phyloP scores from a whole-genome alignment of 2,888 invertebrate species.

The Megamerina dolium region DNA sequence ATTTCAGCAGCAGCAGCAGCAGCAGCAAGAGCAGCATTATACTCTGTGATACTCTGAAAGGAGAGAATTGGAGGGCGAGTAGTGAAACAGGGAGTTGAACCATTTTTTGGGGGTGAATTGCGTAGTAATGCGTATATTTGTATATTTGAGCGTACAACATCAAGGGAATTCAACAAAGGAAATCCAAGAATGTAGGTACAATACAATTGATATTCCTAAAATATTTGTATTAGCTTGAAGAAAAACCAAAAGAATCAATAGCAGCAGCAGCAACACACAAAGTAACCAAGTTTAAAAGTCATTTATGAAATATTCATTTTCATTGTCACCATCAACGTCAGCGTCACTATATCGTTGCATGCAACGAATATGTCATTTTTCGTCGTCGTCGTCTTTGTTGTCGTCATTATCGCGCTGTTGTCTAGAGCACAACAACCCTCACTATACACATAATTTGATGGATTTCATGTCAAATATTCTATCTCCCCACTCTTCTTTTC shows the following conservation, averaged over 20 bases:
- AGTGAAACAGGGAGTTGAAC: slow-evolving; percentile 10
- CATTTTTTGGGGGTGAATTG: slow-evolving; percentile 16
- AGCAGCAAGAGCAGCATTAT: neutral
- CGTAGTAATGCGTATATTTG: slow-evolving; percentile 2
- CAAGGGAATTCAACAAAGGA: neutral
- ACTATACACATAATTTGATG: slow-evolving; percentile 37
- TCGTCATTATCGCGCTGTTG: slow-evolving; percentile 12
- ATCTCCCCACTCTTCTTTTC: slow-evolving; percentile 16
- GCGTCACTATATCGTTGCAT: neutral
- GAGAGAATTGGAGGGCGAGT: too few relatives aligned
- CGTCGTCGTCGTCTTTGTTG: slow-evolving; percentile 12
- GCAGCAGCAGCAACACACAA: neutral
- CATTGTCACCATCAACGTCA: neutral
- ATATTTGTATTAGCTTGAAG: neutral
- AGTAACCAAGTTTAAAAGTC: slow-evolving; percentile 6
- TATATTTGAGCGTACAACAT: too few relatives aligned
- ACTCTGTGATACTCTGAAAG: too few relatives aligned
- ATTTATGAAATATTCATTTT: slow-evolving; percentile 7
- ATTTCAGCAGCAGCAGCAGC: slow-evolving; percentile 31
- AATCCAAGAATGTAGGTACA: neutral
- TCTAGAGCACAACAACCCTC: too few relatives aligned
- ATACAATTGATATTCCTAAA: neutral
- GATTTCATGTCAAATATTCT: slow-evolving; percentile 41
- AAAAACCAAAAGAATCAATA: slow-evolving; percentile 5
- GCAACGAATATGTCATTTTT: neutral